Conservation (phyloP, 2,797 vertebrate genomes). For the Zenarchopterus dispar region DNA sequence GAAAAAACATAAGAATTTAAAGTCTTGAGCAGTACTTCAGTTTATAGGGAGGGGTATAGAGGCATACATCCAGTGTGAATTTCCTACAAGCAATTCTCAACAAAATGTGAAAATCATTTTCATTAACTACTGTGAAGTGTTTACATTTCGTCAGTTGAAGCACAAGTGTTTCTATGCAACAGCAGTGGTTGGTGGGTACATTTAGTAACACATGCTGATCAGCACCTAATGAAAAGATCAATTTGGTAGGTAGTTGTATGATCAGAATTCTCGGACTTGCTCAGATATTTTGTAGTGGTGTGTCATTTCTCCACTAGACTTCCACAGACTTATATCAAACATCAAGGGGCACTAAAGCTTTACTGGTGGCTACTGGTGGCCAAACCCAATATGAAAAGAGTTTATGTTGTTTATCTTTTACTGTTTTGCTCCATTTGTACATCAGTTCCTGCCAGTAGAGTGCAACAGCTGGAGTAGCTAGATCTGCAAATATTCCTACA, state of each 20-base stretch:
- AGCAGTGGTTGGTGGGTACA: too few relatives aligned
- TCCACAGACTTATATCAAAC: neutral
- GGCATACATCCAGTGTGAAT: neutral
- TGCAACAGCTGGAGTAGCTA: conserved; percentile 24
- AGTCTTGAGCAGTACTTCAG: neutral
- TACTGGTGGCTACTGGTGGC: neutral
- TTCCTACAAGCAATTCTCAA: neutral
- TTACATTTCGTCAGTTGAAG: too few relatives aligned
- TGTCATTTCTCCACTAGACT: neutral
- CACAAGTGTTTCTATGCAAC: too few relatives aligned
- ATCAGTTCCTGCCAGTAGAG: conserved; percentile 4
- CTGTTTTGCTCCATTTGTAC: conserved; percentile 1
- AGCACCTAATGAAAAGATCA: too few relatives aligned
- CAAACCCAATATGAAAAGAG: too few relatives aligned
- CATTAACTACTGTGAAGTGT: too few relatives aligned
- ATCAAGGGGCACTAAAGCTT: neutral
- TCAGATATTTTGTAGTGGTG: neutral
- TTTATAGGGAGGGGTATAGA: neutral
- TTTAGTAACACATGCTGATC: too few relatives aligned
- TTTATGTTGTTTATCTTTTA: conserved; percentile 1
- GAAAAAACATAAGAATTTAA: neutral
- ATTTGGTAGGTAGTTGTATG: too few relatives aligned
- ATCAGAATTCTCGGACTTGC: too few relatives aligned
- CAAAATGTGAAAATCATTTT: too few relatives aligned
- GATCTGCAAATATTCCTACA: conserved; percentile 21